phyloP scores from a whole-genome alignment of 1,140 invertebrate species.

The Bombus polaris region DNA sequence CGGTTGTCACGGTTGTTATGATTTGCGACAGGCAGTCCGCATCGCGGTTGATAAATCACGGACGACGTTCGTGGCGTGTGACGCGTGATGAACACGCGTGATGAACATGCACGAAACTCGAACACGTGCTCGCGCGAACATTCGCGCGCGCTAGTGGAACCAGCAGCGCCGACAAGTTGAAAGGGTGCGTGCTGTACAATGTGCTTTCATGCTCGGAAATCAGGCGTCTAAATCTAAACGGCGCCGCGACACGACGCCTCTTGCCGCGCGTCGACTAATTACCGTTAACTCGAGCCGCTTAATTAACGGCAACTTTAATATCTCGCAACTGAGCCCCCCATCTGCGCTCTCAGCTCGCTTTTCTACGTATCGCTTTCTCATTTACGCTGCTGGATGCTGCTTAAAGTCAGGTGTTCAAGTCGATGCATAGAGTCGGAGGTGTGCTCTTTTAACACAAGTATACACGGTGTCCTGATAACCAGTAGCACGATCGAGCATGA shows the following conservation, averaged over 20 bases:
- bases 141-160: neutral
- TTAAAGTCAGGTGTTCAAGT: too few relatives aligned
- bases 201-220: slow-evolving; percentile 74
- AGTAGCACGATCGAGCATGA: too few relatives aligned
- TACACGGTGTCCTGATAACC: too few relatives aligned
- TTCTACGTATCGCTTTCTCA: slow-evolving; percentile 19
- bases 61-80: slow-evolving; percentile 14
- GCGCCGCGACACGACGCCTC: slow-evolving; percentile 66
- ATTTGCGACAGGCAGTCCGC: slow-evolving; percentile 35
- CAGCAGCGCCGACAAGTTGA: slow-evolving; percentile 40
- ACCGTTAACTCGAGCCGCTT: slow-evolving; percentile 75
- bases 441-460: too few relatives aligned
- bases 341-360: neutral
- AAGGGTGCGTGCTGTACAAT: slow-evolving; percentile 58
- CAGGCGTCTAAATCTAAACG: slow-evolving; percentile 78
- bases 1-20: slow-evolving; percentile 49
- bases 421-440: too few relatives aligned
- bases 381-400: neutral
- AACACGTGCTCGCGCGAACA: too few relatives aligned
- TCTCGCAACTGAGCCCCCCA: slow-evolving; percentile 29
- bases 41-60: slow-evolving; percentile 54
- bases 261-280: slow-evolving; percentile 70
- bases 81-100: slow-evolving; percentile 48
- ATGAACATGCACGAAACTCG: neutral
- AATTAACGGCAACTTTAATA: slow-evolving; percentile 74